A percentile compares a stretch with the other conserved stretches of the same genome.
Conservation (phyloP, 2,888 invertebrate genomes). For the Eristalis arbustorum region DNA sequence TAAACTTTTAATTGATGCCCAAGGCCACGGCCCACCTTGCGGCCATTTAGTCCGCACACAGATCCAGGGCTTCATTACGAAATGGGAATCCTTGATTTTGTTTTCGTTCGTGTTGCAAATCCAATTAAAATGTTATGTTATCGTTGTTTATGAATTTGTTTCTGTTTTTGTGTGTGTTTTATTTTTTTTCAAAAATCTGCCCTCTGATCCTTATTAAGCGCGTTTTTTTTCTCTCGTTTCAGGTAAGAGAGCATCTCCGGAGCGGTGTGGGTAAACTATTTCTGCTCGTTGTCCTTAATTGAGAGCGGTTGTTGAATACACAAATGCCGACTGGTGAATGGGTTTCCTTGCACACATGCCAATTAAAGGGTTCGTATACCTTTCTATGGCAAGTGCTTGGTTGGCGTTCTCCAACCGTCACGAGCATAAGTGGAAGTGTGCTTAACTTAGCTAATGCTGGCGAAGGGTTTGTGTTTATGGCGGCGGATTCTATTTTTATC, state of each 20-base stretch:
- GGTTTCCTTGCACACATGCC: neutral
- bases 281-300: neutral
- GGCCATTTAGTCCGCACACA: neutral
- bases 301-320: neutral
- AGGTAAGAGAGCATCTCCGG: neutral
- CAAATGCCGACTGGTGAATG: neutral
- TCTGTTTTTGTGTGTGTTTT: neutral
- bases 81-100: neutral
- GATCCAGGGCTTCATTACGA: neutral
- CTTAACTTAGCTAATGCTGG: neutral
- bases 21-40: neutral
- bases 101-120: neutral
- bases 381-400: neutral
- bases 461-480: neutral
- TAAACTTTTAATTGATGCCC: constrained; percentile 36
- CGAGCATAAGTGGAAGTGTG: neutral
- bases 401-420: neutral
- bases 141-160: neutral
- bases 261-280: neutral
- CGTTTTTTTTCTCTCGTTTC: neutral
- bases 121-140: neutral
- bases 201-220: neutral
- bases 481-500: neutral
- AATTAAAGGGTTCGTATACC: neutral
- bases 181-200: neutral